Evolutionary conservation across 2,797 vertebrate genomes (phyloP).

Genomic region (Lagodon rhomboides): DNA sequence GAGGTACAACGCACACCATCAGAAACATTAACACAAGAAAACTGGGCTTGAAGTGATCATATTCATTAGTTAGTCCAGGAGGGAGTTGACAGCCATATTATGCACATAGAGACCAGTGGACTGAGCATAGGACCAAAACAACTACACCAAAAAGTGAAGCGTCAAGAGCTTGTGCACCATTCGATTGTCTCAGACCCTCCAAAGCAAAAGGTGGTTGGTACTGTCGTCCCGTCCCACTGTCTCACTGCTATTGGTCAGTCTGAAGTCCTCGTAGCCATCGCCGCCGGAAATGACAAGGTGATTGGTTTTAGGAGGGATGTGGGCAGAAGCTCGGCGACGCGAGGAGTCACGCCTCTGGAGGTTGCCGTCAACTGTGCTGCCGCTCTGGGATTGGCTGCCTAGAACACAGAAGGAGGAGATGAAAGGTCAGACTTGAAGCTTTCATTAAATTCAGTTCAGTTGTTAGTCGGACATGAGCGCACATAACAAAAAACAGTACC

Average conservation of each 20-base stretch:
- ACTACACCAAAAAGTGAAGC: conserved; percentile 53
- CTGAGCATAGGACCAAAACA: conserved; percentile 68
- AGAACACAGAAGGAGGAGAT: conserved; percentile 9
- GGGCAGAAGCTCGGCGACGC: conserved; percentile 85
- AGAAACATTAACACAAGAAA: conserved; percentile 57
- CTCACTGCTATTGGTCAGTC: conserved; percentile 96
- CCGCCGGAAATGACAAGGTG: conserved; percentile 97
- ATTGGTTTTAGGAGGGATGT: conserved; percentile 88
- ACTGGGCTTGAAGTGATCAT: conserved; percentile 54
- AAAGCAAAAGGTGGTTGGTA: conserved; percentile 97
- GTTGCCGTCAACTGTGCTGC: conserved; percentile 77
- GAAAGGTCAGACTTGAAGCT: neutral
- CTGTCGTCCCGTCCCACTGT: conserved; percentile 97
- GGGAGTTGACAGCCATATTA: conserved; percentile 61
- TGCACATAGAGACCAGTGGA: conserved; percentile 79
- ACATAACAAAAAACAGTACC: conserved; percentile 70
- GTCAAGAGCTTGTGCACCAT: conserved; percentile 38
- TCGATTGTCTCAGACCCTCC: conserved; percentile 90
- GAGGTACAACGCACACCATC: conserved; percentile 59
- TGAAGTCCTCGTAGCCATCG: conserved; percentile 97
- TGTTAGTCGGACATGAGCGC: neutral
- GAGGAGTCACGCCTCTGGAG: conserved; percentile 88
- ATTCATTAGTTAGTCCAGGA: conserved; percentile 52
- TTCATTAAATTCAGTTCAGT: neutral
- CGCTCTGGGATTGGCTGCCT: conserved; percentile 82